phyloP scores from a whole-genome alignment of 30 jellyfish, hydroid and myxozoan genomes.

The Phacellophora camtschatica region DNA sequence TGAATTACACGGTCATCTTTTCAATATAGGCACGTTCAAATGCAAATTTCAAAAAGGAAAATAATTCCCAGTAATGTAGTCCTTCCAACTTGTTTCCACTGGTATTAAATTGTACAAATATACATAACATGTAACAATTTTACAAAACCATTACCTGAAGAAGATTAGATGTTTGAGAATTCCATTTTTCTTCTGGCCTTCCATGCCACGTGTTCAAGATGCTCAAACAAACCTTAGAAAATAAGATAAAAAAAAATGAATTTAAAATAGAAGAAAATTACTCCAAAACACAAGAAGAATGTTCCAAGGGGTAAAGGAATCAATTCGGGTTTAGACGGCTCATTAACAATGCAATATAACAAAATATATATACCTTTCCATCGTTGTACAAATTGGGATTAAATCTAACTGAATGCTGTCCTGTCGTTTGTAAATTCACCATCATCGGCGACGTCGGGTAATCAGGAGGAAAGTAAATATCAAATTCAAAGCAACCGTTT shows the following conservation, averaged over 20 bases:
- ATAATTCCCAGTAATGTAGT: too few species aligned
- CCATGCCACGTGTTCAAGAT: conserved; percentile 99
- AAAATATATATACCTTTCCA: conserved; percentile 59
- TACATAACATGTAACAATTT: neutral
- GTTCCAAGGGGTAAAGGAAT: too few species aligned
- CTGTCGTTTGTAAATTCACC: conserved; percentile 93
- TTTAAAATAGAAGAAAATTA: too few species aligned
- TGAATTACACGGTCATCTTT: too few species aligned
- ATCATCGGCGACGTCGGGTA: conserved; percentile 96
- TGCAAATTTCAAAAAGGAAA: too few species aligned
- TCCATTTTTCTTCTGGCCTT: conserved; percentile 99
- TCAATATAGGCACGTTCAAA: too few species aligned
- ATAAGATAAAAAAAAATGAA: too few species aligned
- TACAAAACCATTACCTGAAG: conserved; percentile 65
- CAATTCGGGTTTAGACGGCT: too few species aligned
- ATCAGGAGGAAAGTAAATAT: conserved; percentile 86
- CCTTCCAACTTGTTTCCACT: too few species aligned
- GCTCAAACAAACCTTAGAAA: conserved; percentile 94
- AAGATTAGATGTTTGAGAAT: conserved; percentile 86
- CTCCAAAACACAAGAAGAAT: too few species aligned
- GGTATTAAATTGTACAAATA: too few species aligned
- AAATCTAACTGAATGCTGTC: conserved; percentile 89
- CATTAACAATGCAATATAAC: too few species aligned
- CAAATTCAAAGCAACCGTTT: conserved; percentile 97
- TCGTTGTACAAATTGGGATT: conserved; percentile 95